Evolutionary conservation across 1,140 invertebrate species (phyloP), one percentile per base, ranked within the genome.

Genomic region (Chlorops oryzae): DNA sequence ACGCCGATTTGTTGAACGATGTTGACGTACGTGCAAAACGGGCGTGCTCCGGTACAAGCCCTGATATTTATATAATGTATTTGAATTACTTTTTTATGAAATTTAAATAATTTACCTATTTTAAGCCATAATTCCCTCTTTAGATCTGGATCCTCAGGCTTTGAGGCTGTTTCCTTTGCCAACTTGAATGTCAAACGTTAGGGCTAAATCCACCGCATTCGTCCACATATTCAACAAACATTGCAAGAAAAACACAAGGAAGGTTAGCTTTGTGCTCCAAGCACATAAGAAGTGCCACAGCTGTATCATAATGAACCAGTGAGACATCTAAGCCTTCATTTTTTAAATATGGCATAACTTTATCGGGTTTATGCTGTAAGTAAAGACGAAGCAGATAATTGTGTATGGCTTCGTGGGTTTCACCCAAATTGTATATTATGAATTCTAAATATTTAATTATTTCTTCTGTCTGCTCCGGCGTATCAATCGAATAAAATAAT

Each of bases 231-330:
- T 88, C 57, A 97, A 81, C 20, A 95, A 74, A 2, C 89, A 86
- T 21, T 92, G 96, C n/a, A 98, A 77, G n/a, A 63, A 93, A 87
- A 3, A 98, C 93, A 62, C 92, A 93, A 0, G 94, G 92, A 65
- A 83, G 79, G 34, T 77, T 80, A 6, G 85, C 70, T 13, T 80
- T 76, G 55, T 81, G 75, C 61, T 91, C 86, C 43, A 82, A 79
- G 59, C 88, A 91, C 24, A 90, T 72, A 55, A 77, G 63, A 5
- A 92, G 68, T 2, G 88, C 89, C 67, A 90, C 91, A 66, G 88
- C 82, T 0, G 88, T 82, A 65, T 92, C 88, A 59, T 91, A 93
- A 52, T 84, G 85, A 52, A 82, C 77, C 55, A 77, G 61, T 3
- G 67, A 59, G 1, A 76, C 58, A 45, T 81, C 78, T 27, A 80